Evolutionary conservation across 2,797 vertebrate species (phyloP), one percentile per base, ranked within the genome.

Genomic region (Macroramphosus scolopax): DNA sequence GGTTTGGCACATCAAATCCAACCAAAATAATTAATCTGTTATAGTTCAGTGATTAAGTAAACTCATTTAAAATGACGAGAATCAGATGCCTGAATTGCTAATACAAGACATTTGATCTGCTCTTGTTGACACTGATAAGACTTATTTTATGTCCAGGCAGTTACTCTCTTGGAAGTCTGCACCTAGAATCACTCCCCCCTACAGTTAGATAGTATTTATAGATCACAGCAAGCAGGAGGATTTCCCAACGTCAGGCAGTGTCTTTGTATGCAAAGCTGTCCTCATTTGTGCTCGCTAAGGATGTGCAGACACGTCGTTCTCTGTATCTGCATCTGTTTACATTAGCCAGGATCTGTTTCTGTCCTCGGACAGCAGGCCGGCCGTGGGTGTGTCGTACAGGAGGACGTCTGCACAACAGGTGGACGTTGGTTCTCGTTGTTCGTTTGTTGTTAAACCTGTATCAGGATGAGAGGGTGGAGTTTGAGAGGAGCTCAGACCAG

Each of bases 191-290:
- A n/a, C n/a, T n/a, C n/a, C n/a, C n/a, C n/a, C 69, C 17, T 45
- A 73, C 71, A 55, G 67, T 40, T 69, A 65, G 77, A 51, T 52
- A 61, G 66, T 79, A 85, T 85, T 86, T 83, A 81, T 83, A 83
- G 81, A 79, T 75, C 61, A 34, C 39, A 81, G 71, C 55, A 56
- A 56, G 62, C 56, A 50, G 51, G 68, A 82, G 71, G 79, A 76
- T n/a, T 73, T 69, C 81, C 47, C 72, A 75, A 80, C 37, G 12
- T 52, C 43, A 37, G 51, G 39, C 63, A 59, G 64, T 81, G 72
- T 71, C 71, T 84, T 73, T 76, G 74, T 75, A 84, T 84, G 77
- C 85, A 81, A 82, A 81, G 77, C 75, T 49, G 63, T 38, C 48
- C 18, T 53, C 56, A 72, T 66, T 71, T 59, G 38, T 46, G 46